These are phyloP conservation scores for Falco punctatus DNA, from an alignment of 2,113 vertebrate genomes.

Conservation along the genomic window DNA sequence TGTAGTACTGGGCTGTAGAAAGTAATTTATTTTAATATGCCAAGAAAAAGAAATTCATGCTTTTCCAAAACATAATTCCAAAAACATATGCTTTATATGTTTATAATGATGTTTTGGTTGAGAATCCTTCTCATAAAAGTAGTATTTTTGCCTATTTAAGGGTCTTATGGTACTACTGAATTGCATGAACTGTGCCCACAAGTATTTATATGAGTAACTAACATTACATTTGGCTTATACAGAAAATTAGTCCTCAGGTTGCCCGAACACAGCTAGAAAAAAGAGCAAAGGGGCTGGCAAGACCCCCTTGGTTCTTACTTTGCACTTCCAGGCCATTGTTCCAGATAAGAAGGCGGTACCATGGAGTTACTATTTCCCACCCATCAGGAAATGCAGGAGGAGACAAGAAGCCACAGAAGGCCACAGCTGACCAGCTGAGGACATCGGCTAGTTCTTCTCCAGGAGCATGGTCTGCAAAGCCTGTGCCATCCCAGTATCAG, in stretches of 20 bases:
- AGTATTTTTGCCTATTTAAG: background rate
- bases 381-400: background rate
- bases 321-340: background rate
- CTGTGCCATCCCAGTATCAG: background rate
- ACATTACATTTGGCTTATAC: background rate
- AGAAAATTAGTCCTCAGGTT: background rate
- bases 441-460: background rate
- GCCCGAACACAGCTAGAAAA: background rate
- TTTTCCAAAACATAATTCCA: too few species aligned
- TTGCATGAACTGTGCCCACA: background rate
- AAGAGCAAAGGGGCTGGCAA: background rate
- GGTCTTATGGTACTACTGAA: background rate
- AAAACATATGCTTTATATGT: background rate
- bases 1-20: background rate
- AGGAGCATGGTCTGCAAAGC: background rate
- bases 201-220: background rate
- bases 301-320: background rate
- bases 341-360: background rate
- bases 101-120: background rate
- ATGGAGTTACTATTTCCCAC: background rate
- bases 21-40: background rate
- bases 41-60: background rate
- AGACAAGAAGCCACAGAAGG: background rate
- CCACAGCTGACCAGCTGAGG: background rate
- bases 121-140: background rate